phyloP scores from a whole-genome alignment of 2,888 invertebrate species.

The Coelopa pilipes region DNA sequence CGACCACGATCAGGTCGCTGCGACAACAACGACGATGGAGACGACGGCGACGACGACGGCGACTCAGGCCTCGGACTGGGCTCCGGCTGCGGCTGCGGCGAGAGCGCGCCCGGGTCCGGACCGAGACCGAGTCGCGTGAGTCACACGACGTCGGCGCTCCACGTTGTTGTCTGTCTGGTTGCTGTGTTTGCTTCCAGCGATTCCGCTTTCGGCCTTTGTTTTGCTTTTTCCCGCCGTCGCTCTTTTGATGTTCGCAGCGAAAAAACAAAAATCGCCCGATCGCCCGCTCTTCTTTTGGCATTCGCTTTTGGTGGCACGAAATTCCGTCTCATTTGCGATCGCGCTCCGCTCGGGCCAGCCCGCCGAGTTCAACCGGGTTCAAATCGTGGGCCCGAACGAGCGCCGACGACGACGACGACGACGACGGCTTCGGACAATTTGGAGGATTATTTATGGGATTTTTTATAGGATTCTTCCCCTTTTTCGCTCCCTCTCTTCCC shows the following conservation, averaged over 20 bases:
- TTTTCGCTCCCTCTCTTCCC: neutral
- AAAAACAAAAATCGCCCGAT: slow-evolving; percentile 2
- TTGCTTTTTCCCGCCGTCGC: slow-evolving; percentile 18
- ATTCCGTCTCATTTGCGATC: neutral
- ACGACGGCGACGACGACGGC: too few species aligned
- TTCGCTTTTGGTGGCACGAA: neutral
- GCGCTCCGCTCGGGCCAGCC: slow-evolving; percentile 6
- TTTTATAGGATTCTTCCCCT: neutral
- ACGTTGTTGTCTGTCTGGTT: too few species aligned
- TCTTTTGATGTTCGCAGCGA: slow-evolving; percentile 38
- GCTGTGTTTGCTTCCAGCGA: too few species aligned
- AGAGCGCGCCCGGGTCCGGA: neutral
- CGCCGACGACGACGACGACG: neutral
- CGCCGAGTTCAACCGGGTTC: slow-evolving; percentile 53
- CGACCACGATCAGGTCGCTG: too few species aligned
- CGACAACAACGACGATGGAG: too few species aligned
- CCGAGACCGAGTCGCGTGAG: slow-evolving; percentile 8
- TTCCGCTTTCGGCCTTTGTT: neutral
- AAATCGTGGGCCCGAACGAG: slow-evolving; percentile 30
- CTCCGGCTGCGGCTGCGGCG: slow-evolving; percentile 7
- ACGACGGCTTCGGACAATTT: neutral
- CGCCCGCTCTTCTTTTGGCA: neutral
- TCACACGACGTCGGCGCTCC: neutral
- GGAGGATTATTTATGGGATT: neutral
- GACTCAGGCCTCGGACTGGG: slow-evolving; percentile 26